phyloP scores from a whole-genome alignment of 2,113 vertebrate genomes.

The Macrotis lagotis region DNA sequence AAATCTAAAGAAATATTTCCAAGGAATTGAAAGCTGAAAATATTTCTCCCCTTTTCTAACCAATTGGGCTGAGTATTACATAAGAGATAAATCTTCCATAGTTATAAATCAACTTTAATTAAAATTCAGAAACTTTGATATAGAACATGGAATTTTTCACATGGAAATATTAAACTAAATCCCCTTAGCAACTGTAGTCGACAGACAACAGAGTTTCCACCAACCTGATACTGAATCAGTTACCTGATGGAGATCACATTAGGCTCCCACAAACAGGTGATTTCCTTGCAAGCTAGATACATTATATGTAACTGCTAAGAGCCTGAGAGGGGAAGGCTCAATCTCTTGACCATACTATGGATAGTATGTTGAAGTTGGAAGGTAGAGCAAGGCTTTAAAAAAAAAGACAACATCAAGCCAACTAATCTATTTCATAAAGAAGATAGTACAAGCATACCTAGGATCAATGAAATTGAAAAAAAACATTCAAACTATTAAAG shows the following conservation, averaged over 20 bases:
- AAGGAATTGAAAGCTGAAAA: conserved; percentile 1
- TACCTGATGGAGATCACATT: not conserved
- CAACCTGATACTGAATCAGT: not conserved
- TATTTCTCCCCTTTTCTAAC: not conserved
- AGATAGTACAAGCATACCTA: not conserved
- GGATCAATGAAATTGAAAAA: conserved; percentile 20
- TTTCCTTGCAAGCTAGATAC: not conserved
- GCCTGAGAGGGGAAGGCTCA: not conserved
- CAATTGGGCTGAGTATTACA: conserved; percentile 17
- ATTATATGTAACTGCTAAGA: not conserved
- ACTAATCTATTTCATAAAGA: not conserved
- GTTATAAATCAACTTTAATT: not conserved
- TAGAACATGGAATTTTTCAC: conserved; percentile 10
- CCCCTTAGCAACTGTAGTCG: not conserved
- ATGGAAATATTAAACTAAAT: not conserved
- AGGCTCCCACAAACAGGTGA: not conserved
- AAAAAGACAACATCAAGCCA: not conserved
- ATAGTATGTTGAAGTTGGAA: not conserved
- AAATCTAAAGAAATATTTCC: conserved; percentile 32
- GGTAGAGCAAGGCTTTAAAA: not conserved
- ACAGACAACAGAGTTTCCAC: not conserved
- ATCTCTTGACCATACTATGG: not conserved
- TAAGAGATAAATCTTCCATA: not conserved
- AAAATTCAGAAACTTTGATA: conserved; percentile 24
- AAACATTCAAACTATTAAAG: not conserved